phyloP scores from a whole-genome alignment of 2,797 vertebrate species.

The Octomys mimax region DNA sequence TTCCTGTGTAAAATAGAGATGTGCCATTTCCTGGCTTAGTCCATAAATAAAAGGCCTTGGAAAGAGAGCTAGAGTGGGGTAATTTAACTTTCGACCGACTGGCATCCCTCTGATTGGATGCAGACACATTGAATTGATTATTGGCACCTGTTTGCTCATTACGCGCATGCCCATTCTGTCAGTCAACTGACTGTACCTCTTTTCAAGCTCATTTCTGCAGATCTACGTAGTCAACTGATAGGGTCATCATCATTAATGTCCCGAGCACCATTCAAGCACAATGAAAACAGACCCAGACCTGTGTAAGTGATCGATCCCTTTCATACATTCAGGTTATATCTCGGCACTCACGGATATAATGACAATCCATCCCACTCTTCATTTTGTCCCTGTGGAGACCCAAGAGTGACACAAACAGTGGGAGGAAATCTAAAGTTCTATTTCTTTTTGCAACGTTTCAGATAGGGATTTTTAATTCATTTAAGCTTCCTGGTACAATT shows the following conservation, averaged over 20 bases:
- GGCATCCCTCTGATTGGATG: slow-evolving; percentile 4
- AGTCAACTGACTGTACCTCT: too few species aligned
- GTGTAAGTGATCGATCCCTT: background rate
- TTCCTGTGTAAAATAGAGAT: background rate
- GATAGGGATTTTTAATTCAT: background rate
- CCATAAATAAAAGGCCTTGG: slow-evolving; percentile 21
- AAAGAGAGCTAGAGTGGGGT: background rate
- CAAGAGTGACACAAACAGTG: background rate
- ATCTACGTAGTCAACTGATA: background rate
- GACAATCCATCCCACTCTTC: background rate
- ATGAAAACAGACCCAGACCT: background rate
- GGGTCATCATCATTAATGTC: background rate
- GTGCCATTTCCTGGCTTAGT: slow-evolving; percentile 29
- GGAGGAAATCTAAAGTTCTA: background rate
- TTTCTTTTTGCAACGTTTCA: slow-evolving; percentile 31
- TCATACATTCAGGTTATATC: background rate
- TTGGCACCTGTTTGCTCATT: background rate
- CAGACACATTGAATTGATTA: background rate
- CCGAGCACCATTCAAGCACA: background rate
- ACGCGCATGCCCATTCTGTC: background rate
- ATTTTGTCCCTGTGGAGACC: background rate
- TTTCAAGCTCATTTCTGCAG: background rate
- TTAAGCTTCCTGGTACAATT: background rate
- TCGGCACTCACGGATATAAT: background rate
- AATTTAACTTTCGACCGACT: background rate